Evolutionary conservation across 1,140 invertebrate species (phyloP).

Genomic region (Heliconius hewitsoni): DNA sequence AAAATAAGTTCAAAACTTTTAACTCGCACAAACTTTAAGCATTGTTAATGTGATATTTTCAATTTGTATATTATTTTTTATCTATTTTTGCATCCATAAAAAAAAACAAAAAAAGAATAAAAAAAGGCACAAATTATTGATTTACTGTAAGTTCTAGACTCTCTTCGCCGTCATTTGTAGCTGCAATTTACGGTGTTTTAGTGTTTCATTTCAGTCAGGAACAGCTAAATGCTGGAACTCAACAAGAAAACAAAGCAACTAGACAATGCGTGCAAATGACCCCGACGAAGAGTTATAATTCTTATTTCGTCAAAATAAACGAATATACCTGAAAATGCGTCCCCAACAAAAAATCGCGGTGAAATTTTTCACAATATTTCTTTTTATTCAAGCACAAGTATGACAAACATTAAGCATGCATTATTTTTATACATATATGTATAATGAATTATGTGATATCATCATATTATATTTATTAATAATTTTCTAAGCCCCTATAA

Average conservation of each 20-base stretch:
- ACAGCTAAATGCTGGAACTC: conserved; percentile 56
- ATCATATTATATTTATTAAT: conserved; percentile 33
- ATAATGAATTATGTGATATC: conserved; percentile 39
- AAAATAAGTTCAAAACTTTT: too few relatives aligned
- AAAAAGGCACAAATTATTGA: not conserved
- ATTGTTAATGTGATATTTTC: too few relatives aligned
- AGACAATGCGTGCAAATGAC: conserved; percentile 71
- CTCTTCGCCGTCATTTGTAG: not conserved
- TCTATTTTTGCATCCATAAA: not conserved
- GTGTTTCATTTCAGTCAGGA: not conserved
- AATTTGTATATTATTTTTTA: too few relatives aligned
- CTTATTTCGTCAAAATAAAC: not conserved
- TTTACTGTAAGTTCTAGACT: not conserved
- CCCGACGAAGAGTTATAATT: conserved; percentile 20
- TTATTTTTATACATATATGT: conserved; percentile 63
- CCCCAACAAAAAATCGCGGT: conserved; percentile 55
- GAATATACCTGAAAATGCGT: conserved; percentile 26
- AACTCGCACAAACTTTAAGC: too few relatives aligned
- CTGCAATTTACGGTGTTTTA: not conserved
- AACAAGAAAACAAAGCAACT: conserved; percentile 56
- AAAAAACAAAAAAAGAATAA: not conserved
- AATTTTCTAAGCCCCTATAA: conserved; percentile 47
- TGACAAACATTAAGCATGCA: conserved; percentile 74
- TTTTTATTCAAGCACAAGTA: conserved; percentile 75
- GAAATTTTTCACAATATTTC: conserved; percentile 48